Evolutionary conservation across 2,888 invertebrate species (phyloP), one percentile per base, ranked within the genome.

Genomic region (Cacoxenus indagator): DNA sequence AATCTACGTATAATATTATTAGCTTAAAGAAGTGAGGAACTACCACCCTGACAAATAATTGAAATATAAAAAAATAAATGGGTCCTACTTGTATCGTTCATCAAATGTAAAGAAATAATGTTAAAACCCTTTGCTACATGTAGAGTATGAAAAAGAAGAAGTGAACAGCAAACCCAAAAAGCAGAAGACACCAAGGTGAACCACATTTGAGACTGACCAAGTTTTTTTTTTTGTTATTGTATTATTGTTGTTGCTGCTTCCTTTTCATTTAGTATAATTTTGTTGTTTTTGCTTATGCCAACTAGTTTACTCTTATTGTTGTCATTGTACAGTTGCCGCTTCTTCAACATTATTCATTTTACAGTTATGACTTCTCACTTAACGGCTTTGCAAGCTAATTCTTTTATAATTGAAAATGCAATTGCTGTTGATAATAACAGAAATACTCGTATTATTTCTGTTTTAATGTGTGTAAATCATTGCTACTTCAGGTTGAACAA

Each of bases 381-480:
- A 45, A 45, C 45, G 26, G 43, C 45, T 59, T 59, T 59, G 59
- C 59, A 31, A 29, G 29, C 31, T 27, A 77, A 80, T 82, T 78
- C 75, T 80, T 67, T 74, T 75, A 75, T 77, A 76, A 80, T 77
- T 77, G 72, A 74, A 76, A 75, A 70, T 59, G 71, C 68, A 72
- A 48, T 57, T 65, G 9, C 48, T 54, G 9, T n/a, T 54, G 37
- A 61, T 24, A 61, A 61, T 55, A 55, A 70, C 65, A 69, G 59
- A 66, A 70, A 71, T 67, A 43, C 4, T n/a, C n/a, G n/a, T n/a
- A n/a, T n/a, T n/a, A n/a, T n/a, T n/a, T n/a, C n/a, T n/a, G n/a
- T n/a, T n/a, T n/a, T n/a, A 14, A n/a, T 19, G 19, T 61, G 22
- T 9, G 17, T 26, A 51, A 64, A 62, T 45, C 29, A 27, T 17